phyloP scores from a whole-genome alignment of 2,888 invertebrate species.

The Rhingia campestris region DNA sequence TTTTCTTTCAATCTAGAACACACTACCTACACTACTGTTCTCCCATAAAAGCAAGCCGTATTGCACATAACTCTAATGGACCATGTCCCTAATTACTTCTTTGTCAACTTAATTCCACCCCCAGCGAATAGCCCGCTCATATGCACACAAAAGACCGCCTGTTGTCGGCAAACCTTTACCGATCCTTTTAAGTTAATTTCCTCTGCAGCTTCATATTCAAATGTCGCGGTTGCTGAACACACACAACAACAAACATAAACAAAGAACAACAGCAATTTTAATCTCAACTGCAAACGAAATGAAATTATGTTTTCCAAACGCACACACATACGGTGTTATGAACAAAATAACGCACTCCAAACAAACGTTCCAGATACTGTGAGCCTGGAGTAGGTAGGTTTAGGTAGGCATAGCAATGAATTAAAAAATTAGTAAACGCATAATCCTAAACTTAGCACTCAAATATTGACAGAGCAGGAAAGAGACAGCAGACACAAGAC shows the following conservation, averaged over 20 bases:
- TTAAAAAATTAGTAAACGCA: constrained; percentile 56
- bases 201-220: constrained; percentile 14
- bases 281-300: constrained; percentile 35
- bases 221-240: constrained; percentile 25
- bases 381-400: neutral
- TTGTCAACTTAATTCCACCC: neutral
- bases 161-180: constrained; percentile 19
- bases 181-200: constrained; percentile 26
- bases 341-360: constrained; percentile 17
- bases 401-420: constrained; percentile 11
- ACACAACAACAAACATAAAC: neutral
- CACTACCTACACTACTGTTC: constrained; percentile 1
- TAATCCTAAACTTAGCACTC: constrained; percentile 60
- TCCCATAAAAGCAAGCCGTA: neutral
- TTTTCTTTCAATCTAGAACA: neutral
- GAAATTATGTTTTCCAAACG: constrained; percentile 29
- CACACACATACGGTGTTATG: constrained; percentile 10
- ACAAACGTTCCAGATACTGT: constrained; percentile 15
- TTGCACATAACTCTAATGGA: constrained; percentile 5
- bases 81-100: neutral
- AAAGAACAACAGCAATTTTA: constrained; percentile 2
- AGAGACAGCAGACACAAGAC: neutral
- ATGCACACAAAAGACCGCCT: constrained; percentile 1
- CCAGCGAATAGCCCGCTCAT: neutral
- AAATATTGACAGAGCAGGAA: constrained; percentile 40